Conservation (phyloP, 2,113 vertebrate genomes). For the Hemiprocne comata region DNA sequence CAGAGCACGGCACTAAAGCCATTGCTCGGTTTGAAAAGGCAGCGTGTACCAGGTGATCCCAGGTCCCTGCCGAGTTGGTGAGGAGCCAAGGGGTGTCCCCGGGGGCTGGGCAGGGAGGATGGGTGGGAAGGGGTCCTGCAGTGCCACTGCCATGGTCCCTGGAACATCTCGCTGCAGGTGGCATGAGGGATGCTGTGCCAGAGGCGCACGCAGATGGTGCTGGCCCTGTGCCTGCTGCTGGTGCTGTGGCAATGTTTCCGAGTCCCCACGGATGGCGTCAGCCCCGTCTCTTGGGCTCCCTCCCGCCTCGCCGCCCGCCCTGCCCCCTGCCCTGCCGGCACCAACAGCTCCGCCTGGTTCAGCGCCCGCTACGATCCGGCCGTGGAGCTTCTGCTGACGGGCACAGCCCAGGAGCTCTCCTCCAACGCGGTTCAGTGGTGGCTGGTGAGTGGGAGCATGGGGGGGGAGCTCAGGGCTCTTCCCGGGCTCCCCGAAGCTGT, state of each 20-base stretch:
- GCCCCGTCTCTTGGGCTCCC: not conserved
- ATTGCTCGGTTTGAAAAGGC: not conserved
- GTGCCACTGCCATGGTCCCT: not conserved
- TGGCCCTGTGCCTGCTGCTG: conserved; percentile 9
- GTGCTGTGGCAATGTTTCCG: conserved; percentile 30
- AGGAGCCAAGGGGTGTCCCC: not conserved
- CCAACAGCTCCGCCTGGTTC: conserved; percentile 72
- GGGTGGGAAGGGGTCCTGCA: not conserved
- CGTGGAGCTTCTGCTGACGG: conserved; percentile 63
- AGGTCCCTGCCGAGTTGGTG: not conserved
- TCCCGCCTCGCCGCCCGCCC: not conserved
- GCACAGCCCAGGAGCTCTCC: conserved; percentile 48
- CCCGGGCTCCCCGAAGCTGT: not conserved
- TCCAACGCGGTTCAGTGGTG: conserved; percentile 73
- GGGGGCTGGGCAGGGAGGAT: not conserved
- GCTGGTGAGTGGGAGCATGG: conserved; percentile 74
- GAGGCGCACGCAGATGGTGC: not conserved
- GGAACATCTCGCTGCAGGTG: not conserved
- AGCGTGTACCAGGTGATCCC: fast-evolving
- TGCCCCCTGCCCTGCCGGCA: conserved; percentile 25
- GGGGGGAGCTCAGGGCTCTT: not conserved
- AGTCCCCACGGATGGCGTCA: not conserved
- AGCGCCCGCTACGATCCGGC: conserved; percentile 58
- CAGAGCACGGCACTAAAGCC: not conserved
- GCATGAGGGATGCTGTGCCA: not conserved